Conservation (phyloP, 2,888 invertebrate genomes). For the Trachelus stipa region DNA sequence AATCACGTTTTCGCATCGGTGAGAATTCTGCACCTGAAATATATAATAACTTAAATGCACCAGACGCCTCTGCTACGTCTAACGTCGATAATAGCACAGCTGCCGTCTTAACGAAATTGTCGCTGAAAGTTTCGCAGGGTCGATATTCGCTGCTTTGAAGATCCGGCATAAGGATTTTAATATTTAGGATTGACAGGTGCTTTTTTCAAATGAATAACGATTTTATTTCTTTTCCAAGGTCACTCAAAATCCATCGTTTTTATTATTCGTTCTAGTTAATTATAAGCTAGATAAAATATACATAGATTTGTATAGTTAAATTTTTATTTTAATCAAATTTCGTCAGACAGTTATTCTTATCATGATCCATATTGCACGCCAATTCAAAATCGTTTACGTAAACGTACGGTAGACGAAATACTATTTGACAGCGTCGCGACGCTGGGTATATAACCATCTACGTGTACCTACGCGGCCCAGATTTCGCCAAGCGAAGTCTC, state of each 20-base stretch:
- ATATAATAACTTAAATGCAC: background rate
- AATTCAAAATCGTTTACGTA: slow-evolving; percentile 1
- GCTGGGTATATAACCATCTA: background rate
- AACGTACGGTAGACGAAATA: background rate
- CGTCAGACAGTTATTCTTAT: background rate
- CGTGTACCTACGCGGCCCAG: background rate
- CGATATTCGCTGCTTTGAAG: background rate
- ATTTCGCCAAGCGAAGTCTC: slow-evolving; percentile 3
- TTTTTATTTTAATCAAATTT: background rate
- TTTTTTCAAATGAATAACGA: background rate
- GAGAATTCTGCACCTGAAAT: background rate
- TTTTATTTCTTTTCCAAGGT: background rate
- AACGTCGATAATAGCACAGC: background rate
- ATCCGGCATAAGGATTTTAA: background rate
- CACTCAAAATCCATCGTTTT: background rate
- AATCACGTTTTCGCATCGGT: background rate
- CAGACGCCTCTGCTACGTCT: background rate
- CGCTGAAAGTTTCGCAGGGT: background rate
- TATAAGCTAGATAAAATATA: background rate
- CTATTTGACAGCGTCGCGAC: slow-evolving; percentile 3
- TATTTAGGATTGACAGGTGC: background rate
- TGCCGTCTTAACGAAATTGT: background rate
- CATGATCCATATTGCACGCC: too few relatives aligned
- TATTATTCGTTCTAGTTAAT: background rate
- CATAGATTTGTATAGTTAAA: background rate